Evolutionary conservation across 1,140 invertebrate species (phyloP).

Genomic region (Eurytemora carolleeae): DNA sequence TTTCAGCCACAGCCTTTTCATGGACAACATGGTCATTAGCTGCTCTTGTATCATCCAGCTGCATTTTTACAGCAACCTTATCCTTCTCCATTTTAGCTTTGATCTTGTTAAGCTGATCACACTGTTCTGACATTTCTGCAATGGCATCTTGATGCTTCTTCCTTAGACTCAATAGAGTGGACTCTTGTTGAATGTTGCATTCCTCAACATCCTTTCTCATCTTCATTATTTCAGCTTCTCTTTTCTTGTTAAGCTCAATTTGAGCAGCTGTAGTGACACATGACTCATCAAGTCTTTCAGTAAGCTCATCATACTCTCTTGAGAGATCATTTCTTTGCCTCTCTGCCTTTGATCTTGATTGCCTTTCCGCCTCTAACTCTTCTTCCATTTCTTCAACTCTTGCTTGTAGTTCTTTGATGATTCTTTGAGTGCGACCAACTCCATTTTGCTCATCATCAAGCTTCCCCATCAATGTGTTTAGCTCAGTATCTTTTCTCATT

Average conservation of each 20-base stretch:
- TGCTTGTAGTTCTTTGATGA: slow-evolving; percentile 37
- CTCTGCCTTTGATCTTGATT: slow-evolving; percentile 35
- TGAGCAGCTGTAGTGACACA: slow-evolving; percentile 10
- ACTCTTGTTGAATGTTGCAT: slow-evolving; percentile 89
- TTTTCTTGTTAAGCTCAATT: slow-evolving; percentile 13
- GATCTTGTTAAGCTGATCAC: slow-evolving; percentile 96
- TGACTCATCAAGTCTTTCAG: slow-evolving; percentile 15
- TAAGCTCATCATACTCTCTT: slow-evolving; percentile 18
- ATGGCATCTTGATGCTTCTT: slow-evolving; percentile 99
- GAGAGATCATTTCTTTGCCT: slow-evolving; percentile 34
- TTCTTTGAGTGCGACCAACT: slow-evolving; percentile 37
- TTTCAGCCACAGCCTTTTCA: slow-evolving; percentile 30
- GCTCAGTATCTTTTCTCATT: slow-evolving; percentile 33
- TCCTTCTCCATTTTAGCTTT: slow-evolving; percentile 53
- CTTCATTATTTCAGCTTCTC: slow-evolving; percentile 10
- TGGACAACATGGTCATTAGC: slow-evolving; percentile 31
- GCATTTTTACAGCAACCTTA: slow-evolving; percentile 28
- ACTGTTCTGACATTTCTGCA: slow-evolving; percentile 94
- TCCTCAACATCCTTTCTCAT: slow-evolving; percentile 15
- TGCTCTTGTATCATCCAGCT: slow-evolving; percentile 31
- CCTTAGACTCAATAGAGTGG: slow-evolving; percentile 73
- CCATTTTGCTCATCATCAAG: slow-evolving; percentile 40
- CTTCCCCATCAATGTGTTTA: slow-evolving; percentile 35
- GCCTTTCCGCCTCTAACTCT: slow-evolving; percentile 37
- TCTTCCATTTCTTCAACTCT: slow-evolving; percentile 36